phyloP scores from a whole-genome alignment of 1,140 invertebrate species.

The Riptortus pedestris region DNA sequence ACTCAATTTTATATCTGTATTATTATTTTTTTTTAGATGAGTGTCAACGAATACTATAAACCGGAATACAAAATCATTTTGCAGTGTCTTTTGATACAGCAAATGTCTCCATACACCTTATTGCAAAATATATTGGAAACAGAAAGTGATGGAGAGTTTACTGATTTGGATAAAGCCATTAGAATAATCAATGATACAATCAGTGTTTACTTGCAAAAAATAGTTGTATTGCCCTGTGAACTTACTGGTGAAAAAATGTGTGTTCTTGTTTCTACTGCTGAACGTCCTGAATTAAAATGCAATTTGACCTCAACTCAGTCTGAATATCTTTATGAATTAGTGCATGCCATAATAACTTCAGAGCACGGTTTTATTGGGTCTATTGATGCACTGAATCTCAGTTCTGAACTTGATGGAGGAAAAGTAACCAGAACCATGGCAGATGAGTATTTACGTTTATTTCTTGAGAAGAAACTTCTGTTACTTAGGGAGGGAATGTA shows the following conservation, averaged over 20 bases:
- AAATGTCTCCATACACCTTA: conserved; percentile 7
- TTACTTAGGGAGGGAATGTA: conserved; percentile 2
- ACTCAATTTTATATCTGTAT: background rate
- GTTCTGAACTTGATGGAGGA: background rate
- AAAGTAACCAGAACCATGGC: conserved; percentile 4
- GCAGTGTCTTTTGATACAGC: conserved; percentile 8
- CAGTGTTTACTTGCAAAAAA: conserved; percentile 1
- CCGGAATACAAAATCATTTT: conserved; percentile 14
- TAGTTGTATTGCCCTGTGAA: conserved; percentile 9
- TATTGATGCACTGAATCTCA: conserved; percentile 9
- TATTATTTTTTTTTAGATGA: conserved; percentile 7
- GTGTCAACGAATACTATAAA: conserved; percentile 5
- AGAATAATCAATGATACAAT: conserved; percentile 16
- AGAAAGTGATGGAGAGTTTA: conserved; percentile 12
- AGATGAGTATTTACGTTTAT: background rate
- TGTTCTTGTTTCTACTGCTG: conserved; percentile 7
- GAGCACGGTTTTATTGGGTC: conserved; percentile 13
- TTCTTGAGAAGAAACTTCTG: background rate
- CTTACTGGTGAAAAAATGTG: conserved; percentile 11
- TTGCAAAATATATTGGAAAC: conserved; percentile 6
- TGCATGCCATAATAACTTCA: conserved; percentile 7
- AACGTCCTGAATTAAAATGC: background rate
- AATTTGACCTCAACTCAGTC: conserved; percentile 1
- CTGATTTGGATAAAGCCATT: conserved; percentile 15
- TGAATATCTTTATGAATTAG: conserved; percentile 9